Evolutionary conservation across 2,888 invertebrate genomes (phyloP).

Genomic region (Andrena bicolor): DNA sequence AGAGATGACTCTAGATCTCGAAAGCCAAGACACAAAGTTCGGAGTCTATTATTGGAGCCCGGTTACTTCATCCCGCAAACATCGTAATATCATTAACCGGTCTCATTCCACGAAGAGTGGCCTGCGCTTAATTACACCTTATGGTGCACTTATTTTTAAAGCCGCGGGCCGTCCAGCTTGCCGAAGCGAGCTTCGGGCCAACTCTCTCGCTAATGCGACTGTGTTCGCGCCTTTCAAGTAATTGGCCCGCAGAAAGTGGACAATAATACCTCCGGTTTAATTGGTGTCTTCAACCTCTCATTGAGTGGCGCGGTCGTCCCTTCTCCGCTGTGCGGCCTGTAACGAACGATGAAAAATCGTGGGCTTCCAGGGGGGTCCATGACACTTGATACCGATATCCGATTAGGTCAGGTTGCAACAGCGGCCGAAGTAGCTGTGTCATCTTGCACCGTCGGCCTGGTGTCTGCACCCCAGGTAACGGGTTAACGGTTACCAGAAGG

Average conservation of each 20-base stretch:
- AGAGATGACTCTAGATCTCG: neutral
- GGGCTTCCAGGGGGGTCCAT: constrained; percentile 36
- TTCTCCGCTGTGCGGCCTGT: neutral
- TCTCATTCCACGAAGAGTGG: constrained; percentile 53
- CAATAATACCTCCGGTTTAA: constrained; percentile 42
- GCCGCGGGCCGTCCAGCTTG: constrained; percentile 44
- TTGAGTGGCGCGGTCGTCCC: constrained; percentile 11
- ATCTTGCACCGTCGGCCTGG: constrained; percentile 35
- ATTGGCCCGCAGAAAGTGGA: constrained; percentile 49
- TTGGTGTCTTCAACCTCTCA: constrained; percentile 23
- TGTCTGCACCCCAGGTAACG: constrained; percentile 50
- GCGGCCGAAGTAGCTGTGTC: constrained; percentile 58
- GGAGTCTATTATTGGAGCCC: constrained; percentile 30
- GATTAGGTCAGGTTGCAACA: constrained; percentile 45
- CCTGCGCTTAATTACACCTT: constrained; percentile 56
- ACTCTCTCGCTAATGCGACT: constrained; percentile 42
- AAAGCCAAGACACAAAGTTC: neutral
- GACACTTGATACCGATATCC: constrained; percentile 50
- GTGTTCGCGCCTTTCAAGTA: constrained; percentile 54
- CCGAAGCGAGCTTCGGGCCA: constrained; percentile 35
- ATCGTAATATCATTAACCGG: constrained; percentile 56
- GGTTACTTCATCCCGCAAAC: constrained; percentile 50
- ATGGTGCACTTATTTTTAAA: constrained; percentile 48
- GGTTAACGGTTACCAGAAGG: constrained; percentile 42
- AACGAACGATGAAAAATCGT: constrained; percentile 23